phyloP scores from a whole-genome alignment of 2,888 invertebrate species.

The Coenonympha arcania region DNA sequence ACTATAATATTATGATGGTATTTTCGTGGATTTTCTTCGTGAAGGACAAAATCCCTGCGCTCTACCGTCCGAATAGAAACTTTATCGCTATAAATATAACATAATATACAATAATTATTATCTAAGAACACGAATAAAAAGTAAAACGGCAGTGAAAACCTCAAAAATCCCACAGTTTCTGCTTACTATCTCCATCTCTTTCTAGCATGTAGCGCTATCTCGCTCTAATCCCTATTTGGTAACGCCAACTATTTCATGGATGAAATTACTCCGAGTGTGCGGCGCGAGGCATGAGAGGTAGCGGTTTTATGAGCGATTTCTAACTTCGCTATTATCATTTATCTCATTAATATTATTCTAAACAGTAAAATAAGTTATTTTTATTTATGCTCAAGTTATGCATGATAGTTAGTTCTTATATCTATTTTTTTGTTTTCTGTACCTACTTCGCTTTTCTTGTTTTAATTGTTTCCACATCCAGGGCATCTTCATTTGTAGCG shows the following conservation, averaged over 20 bases:
- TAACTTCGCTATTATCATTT: background rate
- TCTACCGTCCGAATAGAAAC: too few relatives aligned
- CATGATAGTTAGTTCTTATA: too few relatives aligned
- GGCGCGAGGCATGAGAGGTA: conserved; percentile 30
- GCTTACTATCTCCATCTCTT: conserved; percentile 32
- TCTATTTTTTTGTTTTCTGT: too few relatives aligned
- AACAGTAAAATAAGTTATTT: background rate
- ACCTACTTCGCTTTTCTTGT: too few relatives aligned
- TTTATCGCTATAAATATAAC: too few relatives aligned
- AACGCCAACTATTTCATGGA: conserved; percentile 75
- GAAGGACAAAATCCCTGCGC: too few relatives aligned
- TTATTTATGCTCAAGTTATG: too few relatives aligned
- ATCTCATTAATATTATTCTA: background rate
- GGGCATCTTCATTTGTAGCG: too few relatives aligned
- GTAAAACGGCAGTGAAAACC: conserved; percentile 34
- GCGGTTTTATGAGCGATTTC: conserved; percentile 11
- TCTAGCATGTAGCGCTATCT: conserved; percentile 45
- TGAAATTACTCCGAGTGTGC: conserved; percentile 61
- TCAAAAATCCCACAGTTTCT: conserved; percentile 53
- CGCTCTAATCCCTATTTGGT: conserved; percentile 73
- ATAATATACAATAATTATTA: too few relatives aligned
- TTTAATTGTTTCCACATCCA: too few relatives aligned
- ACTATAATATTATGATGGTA: too few relatives aligned
- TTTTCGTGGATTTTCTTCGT: too few relatives aligned
- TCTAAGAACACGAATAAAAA: background rate